Conservation (phyloP, 2,888 invertebrate species). For the Clivina fossor region DNA sequence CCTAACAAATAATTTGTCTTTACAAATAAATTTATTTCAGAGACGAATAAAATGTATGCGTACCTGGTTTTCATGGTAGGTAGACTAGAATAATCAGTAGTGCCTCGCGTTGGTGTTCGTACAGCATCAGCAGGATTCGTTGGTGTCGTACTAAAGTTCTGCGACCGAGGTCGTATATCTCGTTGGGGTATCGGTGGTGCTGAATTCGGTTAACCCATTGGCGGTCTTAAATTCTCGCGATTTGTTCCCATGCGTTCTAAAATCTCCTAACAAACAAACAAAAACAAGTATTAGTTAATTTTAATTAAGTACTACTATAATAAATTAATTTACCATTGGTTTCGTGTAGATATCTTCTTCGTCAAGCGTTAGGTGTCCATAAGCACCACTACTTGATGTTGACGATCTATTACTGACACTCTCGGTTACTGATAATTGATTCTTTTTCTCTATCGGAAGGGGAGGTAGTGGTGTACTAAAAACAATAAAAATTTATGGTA, state of each 20-base stretch:
- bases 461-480: constrained; percentile 79
- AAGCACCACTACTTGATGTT: constrained; percentile 54
- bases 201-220: constrained; percentile 48
- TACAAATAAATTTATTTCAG: too few species aligned
- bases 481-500: too few species aligned
- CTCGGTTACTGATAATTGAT: constrained; percentile 40
- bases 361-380: constrained; percentile 60
- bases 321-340: constrained; percentile 65
- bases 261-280: constrained; percentile 37
- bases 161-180: constrained; percentile 61
- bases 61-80: constrained; percentile 53
- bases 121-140: constrained; percentile 49
- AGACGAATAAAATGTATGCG: constrained; percentile 14
- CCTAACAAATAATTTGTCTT: too few species aligned
- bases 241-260: constrained; percentile 41
- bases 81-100: constrained; percentile 53
- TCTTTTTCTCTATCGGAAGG: constrained; percentile 69
- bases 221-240: constrained; percentile 52
- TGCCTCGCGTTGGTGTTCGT: constrained; percentile 52
- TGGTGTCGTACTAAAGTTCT: constrained; percentile 56
- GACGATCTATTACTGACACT: constrained; percentile 50
- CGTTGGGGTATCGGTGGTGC: constrained; percentile 65
- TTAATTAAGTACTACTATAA: too few species aligned
- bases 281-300: constrained; percentile 19
- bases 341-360: constrained; percentile 72